A percentile compares a stretch with the other conserved stretches of the same genome.
phyloP scores from a whole-genome alignment of 2,888 invertebrate species.

The Tillus elongatus region DNA sequence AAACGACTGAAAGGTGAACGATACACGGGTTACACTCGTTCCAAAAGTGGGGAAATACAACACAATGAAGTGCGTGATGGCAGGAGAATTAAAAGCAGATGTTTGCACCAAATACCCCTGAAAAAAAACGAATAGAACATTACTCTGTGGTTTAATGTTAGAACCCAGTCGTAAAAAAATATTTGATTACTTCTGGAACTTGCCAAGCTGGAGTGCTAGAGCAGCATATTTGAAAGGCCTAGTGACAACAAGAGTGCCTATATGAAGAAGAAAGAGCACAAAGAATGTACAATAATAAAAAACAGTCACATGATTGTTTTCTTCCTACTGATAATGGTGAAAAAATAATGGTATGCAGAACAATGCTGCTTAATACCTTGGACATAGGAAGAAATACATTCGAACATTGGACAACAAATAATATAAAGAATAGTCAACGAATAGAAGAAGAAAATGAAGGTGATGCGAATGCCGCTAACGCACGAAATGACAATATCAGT shows the following conservation, averaged over 20 bases:
- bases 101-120: slow-evolving; percentile 1
- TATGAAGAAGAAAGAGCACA: background rate
- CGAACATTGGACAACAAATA: background rate
- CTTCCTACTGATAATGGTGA: slow-evolving; percentile 2
- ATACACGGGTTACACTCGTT: slow-evolving; percentile 1
- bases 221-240: slow-evolving; percentile 1
- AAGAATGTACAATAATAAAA: background rate
- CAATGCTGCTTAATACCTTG: slow-evolving; percentile 1
- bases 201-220: slow-evolving; percentile 2
- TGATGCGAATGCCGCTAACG: background rate
- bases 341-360: slow-evolving; percentile 3
- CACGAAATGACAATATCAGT: background rate
- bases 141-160: slow-evolving; percentile 3
- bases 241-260: slow-evolving; percentile 1
- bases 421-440: background rate
- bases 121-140: slow-evolving; percentile 2
- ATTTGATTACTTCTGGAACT: slow-evolving; percentile 3
- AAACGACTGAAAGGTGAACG: slow-evolving; percentile 2
- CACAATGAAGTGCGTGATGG: background rate
- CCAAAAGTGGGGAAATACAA: background rate
- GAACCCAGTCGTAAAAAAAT: background rate
- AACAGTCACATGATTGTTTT: slow-evolving; percentile 2
- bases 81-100: background rate
- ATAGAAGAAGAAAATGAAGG: background rate
- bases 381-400: slow-evolving; percentile 2